A percentile compares a stretch with the other conserved stretches of the same genome.
These are phyloP conservation scores for Falco rusticolus DNA, from an alignment of 2,797 vertebrate species.

Conservation along the genomic window DNA sequence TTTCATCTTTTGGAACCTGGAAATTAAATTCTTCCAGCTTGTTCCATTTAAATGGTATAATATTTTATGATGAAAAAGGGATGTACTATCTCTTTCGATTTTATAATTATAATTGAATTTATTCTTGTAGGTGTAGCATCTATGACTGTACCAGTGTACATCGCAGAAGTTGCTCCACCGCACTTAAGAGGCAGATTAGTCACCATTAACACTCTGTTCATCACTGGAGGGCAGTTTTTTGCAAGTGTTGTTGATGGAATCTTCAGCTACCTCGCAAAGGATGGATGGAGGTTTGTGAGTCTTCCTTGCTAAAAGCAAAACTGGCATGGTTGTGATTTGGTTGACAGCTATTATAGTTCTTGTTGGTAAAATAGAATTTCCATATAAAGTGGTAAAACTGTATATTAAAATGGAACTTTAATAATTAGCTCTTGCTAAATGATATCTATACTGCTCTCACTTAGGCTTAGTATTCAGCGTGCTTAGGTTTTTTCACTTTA, in stretches of 20 bases:
- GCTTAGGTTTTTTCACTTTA: neutral
- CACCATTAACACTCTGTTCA: constrained; percentile 96
- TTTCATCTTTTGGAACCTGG: neutral
- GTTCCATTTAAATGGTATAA: neutral
- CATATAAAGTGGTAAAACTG: neutral
- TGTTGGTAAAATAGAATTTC: neutral
- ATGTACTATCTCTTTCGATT: neutral
- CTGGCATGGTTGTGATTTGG: rapidly evolving
- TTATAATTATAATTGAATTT: constrained; percentile 9
- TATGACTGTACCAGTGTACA: constrained; percentile 97
- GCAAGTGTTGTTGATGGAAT: constrained; percentile 93
- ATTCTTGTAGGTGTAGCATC: constrained; percentile 88
- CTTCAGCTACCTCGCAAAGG: constrained; percentile 93
- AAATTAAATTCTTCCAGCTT: neutral
- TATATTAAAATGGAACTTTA: neutral
- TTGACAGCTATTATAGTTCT: neutral
- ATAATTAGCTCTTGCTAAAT: neutral
- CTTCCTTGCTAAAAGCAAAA: constrained; percentile 4
- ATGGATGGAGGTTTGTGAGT: constrained; percentile 92
- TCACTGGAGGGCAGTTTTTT: constrained; percentile 95
- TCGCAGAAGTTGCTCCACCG: constrained; percentile 93
- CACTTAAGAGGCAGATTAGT: constrained; percentile 95
- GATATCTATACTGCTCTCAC: neutral
- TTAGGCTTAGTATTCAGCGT: neutral
- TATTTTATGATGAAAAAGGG: neutral